These are phyloP conservation scores for Heterocephalus glaber DNA, from an alignment of 2,113 vertebrate species.

Conservation along the genomic window DNA sequence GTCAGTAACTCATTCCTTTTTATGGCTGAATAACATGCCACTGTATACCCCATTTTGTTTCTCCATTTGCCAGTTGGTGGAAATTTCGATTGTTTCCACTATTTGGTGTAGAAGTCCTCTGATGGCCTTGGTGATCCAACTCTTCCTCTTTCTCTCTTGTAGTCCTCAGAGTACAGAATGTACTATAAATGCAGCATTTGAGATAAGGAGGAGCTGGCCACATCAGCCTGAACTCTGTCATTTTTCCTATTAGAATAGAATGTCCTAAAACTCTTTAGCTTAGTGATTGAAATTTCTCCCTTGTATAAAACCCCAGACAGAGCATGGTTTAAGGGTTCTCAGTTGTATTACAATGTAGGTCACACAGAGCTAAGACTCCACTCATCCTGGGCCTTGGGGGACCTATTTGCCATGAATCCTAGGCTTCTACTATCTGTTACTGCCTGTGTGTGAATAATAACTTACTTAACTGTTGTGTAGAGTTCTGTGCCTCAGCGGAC, in stretches of 20 bases:
- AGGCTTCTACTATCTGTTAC: not conserved
- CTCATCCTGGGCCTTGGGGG: not conserved
- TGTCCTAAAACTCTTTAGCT: not conserved
- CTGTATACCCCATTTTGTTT: not conserved
- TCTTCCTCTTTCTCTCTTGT: not conserved
- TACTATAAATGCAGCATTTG: not conserved
- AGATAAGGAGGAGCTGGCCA: not conserved
- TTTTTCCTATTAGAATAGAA: not conserved
- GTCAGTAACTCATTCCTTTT: not conserved
- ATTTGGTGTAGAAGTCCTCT: not conserved
- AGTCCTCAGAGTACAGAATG: not conserved
- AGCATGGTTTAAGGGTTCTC: not conserved
- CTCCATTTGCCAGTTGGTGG: no score
- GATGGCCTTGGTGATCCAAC: not conserved
- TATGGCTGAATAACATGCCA: not conserved
- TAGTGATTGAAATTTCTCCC: not conserved
- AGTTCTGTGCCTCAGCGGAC: not conserved
- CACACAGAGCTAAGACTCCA: not conserved
- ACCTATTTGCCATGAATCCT: not conserved
- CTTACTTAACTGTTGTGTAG: not conserved
- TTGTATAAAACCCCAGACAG: not conserved
- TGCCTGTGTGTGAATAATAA: not conserved
- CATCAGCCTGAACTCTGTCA: not conserved
- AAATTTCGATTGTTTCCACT: not conserved
- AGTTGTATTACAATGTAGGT: not conserved